These are phyloP conservation scores for Gadus macrocephalus DNA, from an alignment of 2,113 vertebrate species.

Conservation along the genomic window DNA sequence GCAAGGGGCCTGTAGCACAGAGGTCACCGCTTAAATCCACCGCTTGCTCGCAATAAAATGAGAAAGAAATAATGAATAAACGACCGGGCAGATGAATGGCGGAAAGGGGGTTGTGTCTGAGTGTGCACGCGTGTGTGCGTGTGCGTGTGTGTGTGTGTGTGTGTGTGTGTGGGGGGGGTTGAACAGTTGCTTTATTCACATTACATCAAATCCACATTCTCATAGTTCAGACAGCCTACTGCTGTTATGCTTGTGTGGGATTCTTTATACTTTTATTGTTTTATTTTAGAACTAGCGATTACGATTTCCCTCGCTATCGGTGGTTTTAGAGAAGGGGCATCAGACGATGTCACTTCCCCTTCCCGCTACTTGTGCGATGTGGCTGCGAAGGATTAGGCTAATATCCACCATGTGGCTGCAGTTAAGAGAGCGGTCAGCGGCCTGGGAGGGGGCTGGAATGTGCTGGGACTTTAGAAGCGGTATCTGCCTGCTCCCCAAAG, in stretches of 20 bases:
- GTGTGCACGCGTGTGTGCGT: not conserved
- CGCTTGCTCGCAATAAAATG: slow-evolving; percentile 61
- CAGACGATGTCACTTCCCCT: slow-evolving; percentile 63
- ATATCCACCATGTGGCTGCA: slow-evolving; percentile 71
- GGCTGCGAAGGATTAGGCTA: slow-evolving; percentile 64
- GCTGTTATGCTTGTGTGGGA: too few relatives aligned
- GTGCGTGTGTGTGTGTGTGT: not conserved
- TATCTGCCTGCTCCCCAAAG: slow-evolving; percentile 44
- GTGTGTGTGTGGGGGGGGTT: too few relatives aligned
- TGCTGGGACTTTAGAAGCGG: slow-evolving; percentile 61
- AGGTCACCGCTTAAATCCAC: slow-evolving; percentile 58
- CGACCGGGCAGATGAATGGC: slow-evolving; percentile 49
- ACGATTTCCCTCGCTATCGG: too few relatives aligned
- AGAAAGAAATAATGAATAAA: slow-evolving; percentile 59
- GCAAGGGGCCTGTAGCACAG: slow-evolving; percentile 48
- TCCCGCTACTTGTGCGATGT: slow-evolving; percentile 48
- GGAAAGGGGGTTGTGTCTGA: slow-evolving; percentile 23
- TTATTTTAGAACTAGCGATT: too few relatives aligned
- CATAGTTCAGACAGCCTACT: too few relatives aligned
- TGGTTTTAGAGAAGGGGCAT: too few relatives aligned
- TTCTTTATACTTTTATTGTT: not conserved
- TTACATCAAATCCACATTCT: slow-evolving; percentile 25
- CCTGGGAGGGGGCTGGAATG: slow-evolving; percentile 49
- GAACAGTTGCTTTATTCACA: slow-evolving; percentile 54
- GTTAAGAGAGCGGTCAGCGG: slow-evolving; percentile 50